phyloP scores from a whole-genome alignment of 2,888 invertebrate genomes.

The Axea sp. region DNA sequence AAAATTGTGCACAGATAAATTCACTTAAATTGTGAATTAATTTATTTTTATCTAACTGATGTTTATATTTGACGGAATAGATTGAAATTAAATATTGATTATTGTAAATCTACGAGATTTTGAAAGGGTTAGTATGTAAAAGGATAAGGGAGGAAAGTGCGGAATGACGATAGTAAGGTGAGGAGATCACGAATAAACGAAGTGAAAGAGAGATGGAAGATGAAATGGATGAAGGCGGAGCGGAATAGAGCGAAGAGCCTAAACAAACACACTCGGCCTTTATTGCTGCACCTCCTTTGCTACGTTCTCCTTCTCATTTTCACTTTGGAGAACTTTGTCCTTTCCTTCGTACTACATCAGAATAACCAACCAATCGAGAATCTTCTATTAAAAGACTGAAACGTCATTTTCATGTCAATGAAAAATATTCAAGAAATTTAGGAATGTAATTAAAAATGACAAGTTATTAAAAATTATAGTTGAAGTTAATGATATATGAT shows the following conservation, averaged over 20 bases:
- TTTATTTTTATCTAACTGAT: too few species aligned
- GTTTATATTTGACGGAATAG: too few species aligned
- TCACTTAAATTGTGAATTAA: too few species aligned
- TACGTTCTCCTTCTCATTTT: constrained; percentile 63
- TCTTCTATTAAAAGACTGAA: constrained; percentile 61
- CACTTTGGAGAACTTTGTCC: constrained; percentile 65
- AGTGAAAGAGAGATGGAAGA: constrained; percentile 59
- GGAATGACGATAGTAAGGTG: constrained; percentile 55
- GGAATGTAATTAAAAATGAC: too few species aligned
- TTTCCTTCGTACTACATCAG: constrained; percentile 61
- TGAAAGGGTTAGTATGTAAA: constrained; percentile 57
- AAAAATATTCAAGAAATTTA: constrained; percentile 55
- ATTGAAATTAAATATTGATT: constrained; percentile 42
- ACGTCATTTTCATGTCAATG: constrained; percentile 55
- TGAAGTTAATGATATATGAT: too few species aligned
- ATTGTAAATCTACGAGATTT: constrained; percentile 37
- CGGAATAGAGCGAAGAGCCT: constrained; percentile 74
- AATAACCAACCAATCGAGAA: constrained; percentile 61
- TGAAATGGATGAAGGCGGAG: constrained; percentile 59
- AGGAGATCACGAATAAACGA: constrained; percentile 53
- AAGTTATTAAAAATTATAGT: too few species aligned
- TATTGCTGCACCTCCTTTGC: constrained; percentile 74
- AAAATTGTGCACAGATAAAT: too few species aligned
- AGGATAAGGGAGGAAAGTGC: constrained; percentile 37
- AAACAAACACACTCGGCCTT: constrained; percentile 77